Percentiles rank a stretch among this genome's conserved stretches.
Conservation (phyloP, 2,797 vertebrate species). For the Acanthiza pusilla region DNA sequence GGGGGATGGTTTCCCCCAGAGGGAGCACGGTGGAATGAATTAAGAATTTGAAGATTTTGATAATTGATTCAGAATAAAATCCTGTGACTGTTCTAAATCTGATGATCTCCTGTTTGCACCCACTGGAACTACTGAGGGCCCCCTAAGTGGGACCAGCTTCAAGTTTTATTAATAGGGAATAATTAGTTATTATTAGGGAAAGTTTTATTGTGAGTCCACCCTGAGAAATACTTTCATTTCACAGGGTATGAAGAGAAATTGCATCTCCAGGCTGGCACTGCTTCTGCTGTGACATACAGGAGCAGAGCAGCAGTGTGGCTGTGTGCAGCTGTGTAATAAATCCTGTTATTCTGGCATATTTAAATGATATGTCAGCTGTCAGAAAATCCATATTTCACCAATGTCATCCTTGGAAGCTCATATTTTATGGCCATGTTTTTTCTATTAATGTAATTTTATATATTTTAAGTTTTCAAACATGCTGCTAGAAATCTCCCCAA, state of each 20-base stretch:
- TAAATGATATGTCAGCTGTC: neutral
- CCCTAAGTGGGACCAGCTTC: neutral
- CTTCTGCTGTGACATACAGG: neutral
- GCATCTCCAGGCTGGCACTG: neutral
- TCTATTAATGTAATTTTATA: neutral
- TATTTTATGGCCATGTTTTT: neutral
- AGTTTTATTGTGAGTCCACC: neutral
- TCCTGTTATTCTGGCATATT: neutral
- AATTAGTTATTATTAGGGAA: neutral
- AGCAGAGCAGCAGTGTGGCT: rapidly evolving
- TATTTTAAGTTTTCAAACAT: neutral
- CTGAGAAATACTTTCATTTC: neutral
- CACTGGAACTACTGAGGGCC: neutral
- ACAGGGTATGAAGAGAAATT: neutral
- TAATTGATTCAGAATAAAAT: neutral
- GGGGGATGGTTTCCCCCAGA: neutral
- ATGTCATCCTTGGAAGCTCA: neutral
- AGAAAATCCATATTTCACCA: constrained; percentile 1
- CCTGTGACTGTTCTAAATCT: neutral
- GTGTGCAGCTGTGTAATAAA: neutral
- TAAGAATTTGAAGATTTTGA: neutral
- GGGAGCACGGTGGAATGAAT: neutral
- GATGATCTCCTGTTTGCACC: neutral
- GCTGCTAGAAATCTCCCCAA: neutral
- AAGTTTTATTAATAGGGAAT: neutral